Evolutionary conservation across 2,888 invertebrate genomes (phyloP).

Genomic region (Dolichopus griseipennis): DNA sequence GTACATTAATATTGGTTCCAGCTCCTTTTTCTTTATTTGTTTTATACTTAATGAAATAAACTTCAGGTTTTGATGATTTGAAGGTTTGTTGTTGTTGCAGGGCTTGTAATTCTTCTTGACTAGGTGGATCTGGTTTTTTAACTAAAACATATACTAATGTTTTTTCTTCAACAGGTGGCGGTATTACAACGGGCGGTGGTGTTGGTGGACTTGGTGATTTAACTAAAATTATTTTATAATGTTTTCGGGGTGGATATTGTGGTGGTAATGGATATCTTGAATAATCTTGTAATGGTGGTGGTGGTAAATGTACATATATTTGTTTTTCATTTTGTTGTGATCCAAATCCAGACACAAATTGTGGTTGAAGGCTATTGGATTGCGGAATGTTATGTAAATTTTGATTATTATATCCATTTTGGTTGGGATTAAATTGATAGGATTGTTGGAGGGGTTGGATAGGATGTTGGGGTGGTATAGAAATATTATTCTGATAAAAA

Average conservation of each 20-base stretch:
- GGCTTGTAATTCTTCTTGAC: slow-evolving; percentile 49
- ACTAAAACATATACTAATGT: slow-evolving; percentile 60
- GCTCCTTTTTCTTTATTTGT: slow-evolving; percentile 42
- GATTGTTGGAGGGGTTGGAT: neutral
- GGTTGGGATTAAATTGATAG: slow-evolving; percentile 15
- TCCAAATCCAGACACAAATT: slow-evolving; percentile 9
- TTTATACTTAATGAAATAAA: slow-evolving; percentile 62
- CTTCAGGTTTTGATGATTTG: slow-evolving; percentile 60
- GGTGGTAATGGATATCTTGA: slow-evolving; percentile 46
- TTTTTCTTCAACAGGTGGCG: slow-evolving; percentile 48
- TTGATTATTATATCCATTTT: slow-evolving; percentile 10
- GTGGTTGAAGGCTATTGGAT: neutral
- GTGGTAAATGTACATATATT: slow-evolving; percentile 77
- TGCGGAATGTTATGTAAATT: slow-evolving; percentile 6
- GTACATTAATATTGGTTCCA: slow-evolving; percentile 11
- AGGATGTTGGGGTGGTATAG: too few species aligned
- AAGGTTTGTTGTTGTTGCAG: slow-evolving; percentile 47
- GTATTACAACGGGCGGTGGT: slow-evolving; percentile 20
- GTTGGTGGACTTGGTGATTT: slow-evolving; percentile 44
- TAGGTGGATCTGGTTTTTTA: slow-evolving; percentile 58
- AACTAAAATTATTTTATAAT: slow-evolving; percentile 65
- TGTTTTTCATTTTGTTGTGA: slow-evolving; percentile 54
- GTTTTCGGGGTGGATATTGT: slow-evolving; percentile 55
- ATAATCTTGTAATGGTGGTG: slow-evolving; percentile 53
- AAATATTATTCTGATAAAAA: neutral